Conservation (phyloP, 2,113 vertebrate genomes). For the Tyto alba region DNA sequence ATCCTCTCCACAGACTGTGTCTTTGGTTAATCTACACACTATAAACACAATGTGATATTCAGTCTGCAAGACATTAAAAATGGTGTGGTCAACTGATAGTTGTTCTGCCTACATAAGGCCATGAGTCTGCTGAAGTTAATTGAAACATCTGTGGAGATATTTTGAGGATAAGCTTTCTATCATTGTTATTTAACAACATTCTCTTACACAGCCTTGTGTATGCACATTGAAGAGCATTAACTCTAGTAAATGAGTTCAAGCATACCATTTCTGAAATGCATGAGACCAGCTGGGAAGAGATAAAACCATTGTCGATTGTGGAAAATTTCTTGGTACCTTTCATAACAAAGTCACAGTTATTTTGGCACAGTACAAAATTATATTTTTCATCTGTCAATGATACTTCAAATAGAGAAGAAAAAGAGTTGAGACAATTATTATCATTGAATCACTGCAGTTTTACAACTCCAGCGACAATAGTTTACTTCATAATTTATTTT, state of each 20-base stretch:
- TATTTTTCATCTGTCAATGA: constrained; percentile 14
- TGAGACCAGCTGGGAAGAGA: neutral
- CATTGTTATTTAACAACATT: neutral
- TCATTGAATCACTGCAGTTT: neutral
- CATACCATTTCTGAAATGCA: neutral
- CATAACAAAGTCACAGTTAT: neutral
- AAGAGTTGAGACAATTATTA: neutral
- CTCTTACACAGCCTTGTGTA: neutral
- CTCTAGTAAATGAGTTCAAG: neutral
- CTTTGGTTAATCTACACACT: neutral
- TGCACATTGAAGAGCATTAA: neutral
- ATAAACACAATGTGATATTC: neutral
- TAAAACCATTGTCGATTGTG: neutral
- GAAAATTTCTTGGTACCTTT: neutral
- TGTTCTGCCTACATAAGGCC: neutral
- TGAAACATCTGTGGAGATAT: neutral
- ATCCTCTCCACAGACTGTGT: neutral
- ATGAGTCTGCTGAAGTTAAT: neutral
- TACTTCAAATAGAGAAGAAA: neutral
- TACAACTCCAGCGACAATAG: neutral
- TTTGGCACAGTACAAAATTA: neutral
- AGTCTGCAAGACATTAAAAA: neutral
- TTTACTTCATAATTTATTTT: neutral
- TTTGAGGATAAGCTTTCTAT: neutral
- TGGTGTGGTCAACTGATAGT: neutral